Evolutionary conservation across 2,888 invertebrate species (phyloP).

Genomic region (Prostheceraeus crozeri): DNA sequence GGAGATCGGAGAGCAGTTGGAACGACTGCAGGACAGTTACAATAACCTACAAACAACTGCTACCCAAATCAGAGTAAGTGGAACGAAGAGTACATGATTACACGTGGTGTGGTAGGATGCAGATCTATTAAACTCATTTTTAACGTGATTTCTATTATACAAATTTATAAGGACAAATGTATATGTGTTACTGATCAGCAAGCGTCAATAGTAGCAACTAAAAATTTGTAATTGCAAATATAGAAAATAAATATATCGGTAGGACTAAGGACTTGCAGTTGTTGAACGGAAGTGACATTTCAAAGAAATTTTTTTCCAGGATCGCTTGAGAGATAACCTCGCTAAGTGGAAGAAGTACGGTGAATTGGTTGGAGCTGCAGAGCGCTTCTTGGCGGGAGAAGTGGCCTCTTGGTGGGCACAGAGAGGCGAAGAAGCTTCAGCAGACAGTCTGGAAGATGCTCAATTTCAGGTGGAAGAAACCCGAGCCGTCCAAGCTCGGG

Average conservation of each 20-base stretch:
- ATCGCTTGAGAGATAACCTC: slow-evolving; percentile 74
- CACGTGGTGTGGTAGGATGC: background rate
- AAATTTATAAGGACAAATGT: too few species aligned
- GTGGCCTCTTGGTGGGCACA: slow-evolving; percentile 60
- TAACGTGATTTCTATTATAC: too few species aligned
- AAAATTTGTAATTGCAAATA: too few species aligned
- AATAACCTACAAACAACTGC: slow-evolving; percentile 79
- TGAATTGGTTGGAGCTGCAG: slow-evolving; percentile 64
- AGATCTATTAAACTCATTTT: too few species aligned
- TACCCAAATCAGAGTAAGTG: slow-evolving; percentile 68
- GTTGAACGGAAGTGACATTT: too few species aligned
- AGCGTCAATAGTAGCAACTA: too few species aligned
- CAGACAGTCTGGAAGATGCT: slow-evolving; percentile 65
- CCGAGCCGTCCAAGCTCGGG: slow-evolving; percentile 42
- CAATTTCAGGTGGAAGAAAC: slow-evolving; percentile 59
- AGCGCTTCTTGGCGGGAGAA: slow-evolving; percentile 48
- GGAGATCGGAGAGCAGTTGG: slow-evolving; percentile 74
- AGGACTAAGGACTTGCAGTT: too few species aligned
- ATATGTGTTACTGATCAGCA: too few species aligned
- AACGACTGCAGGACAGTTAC: slow-evolving; percentile 85
- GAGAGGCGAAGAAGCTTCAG: slow-evolving; percentile 67
- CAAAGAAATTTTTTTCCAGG: too few species aligned
- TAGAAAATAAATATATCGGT: too few species aligned
- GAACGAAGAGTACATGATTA: background rate
- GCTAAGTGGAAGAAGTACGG: slow-evolving; percentile 88